phyloP scores from a whole-genome alignment of 2,113 vertebrate genomes.

The Archocentrus centrarchus region DNA sequence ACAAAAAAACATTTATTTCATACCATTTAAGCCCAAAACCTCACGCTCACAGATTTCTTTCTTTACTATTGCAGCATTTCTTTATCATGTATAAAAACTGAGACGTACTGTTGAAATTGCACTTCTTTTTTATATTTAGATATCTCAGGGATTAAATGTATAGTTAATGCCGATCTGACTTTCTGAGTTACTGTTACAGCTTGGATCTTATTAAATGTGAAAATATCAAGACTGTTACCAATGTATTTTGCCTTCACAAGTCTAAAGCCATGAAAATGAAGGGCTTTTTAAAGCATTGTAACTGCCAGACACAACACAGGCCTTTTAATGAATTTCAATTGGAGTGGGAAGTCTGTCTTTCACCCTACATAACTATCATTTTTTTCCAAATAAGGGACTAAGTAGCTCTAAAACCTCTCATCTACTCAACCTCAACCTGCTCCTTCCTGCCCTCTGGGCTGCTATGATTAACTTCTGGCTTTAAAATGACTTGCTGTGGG shows the following conservation, averaged over 20 bases:
- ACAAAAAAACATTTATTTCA: no score
- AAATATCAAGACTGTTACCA: not conserved
- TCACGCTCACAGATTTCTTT: no score
- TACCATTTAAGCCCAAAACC: no score
- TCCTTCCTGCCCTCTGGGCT: not conserved
- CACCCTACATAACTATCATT: not conserved
- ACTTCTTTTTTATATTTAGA: rapidly evolving
- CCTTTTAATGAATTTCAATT: not conserved
- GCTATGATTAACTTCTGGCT: constrained; percentile 25
- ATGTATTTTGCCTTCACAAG: not conserved
- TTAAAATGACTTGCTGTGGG: not conserved
- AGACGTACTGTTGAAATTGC: no score
- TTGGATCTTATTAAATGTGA: not conserved
- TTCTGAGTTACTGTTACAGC: not conserved
- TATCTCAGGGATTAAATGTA: not conserved
- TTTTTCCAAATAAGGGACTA: not conserved
- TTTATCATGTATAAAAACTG: no score
- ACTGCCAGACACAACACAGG: not conserved
- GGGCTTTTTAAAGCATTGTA: not conserved
- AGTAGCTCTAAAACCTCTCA: constrained; percentile 1
- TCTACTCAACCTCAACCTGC: not conserved
- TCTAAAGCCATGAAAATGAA: not conserved
- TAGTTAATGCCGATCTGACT: not conserved
- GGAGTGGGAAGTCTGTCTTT: not conserved
- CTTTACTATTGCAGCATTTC: no score